phyloP scores from a whole-genome alignment of 2,797 vertebrate species.

The Smutsia gigantea region DNA sequence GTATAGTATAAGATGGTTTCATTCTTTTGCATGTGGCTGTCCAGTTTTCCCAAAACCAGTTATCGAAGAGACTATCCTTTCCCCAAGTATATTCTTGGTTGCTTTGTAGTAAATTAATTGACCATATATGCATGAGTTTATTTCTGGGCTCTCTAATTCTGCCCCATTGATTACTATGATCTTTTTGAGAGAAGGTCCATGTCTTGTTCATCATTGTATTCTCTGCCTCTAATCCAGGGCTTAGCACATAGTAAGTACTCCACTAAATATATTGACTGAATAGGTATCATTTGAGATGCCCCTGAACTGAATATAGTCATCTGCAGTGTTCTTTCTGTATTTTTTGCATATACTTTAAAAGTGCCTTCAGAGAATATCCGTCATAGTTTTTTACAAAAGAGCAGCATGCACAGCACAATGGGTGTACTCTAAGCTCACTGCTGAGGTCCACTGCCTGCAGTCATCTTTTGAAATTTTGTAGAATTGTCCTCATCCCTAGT shows the following conservation, averaged over 20 bases:
- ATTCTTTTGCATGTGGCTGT: neutral
- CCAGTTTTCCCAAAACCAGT: neutral
- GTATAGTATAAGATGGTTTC: no score
- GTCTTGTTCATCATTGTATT: neutral
- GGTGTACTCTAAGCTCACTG: neutral
- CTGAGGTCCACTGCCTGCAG: neutral
- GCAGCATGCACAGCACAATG: neutral
- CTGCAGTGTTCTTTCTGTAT: neutral
- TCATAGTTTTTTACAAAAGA: neutral
- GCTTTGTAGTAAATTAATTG: neutral
- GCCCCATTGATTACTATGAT: neutral
- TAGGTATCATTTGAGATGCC: slow-evolving; percentile 2
- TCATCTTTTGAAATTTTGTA: slow-evolving; percentile 21
- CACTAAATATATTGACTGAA: neutral
- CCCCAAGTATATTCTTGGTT: neutral
- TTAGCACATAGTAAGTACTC: neutral
- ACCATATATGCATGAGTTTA: neutral
- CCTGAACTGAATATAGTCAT: neutral
- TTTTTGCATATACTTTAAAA: slow-evolving; percentile 44
- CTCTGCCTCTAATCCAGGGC: neutral
- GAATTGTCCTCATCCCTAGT: neutral
- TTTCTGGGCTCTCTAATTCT: neutral
- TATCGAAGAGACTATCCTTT: neutral
- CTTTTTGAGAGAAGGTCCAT: neutral
- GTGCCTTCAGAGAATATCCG: slow-evolving; percentile 44